Evolutionary conservation across 2,113 vertebrate genomes (phyloP).

Genomic region (Saguinus midas): DNA sequence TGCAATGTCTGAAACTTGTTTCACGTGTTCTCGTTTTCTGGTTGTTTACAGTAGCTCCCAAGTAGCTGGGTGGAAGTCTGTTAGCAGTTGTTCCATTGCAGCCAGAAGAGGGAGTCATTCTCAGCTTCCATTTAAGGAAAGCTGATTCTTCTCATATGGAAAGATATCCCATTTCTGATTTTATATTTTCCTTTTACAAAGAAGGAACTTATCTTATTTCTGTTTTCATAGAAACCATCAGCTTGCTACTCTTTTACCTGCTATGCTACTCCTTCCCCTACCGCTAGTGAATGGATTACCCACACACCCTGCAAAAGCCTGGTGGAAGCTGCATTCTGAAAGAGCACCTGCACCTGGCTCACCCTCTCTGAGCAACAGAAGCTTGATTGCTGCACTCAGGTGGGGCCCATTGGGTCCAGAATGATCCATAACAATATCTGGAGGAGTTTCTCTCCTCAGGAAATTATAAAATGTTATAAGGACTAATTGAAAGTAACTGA

Average conservation of each 20-base stretch:
- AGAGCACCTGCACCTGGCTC: neutral
- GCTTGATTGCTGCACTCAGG: neutral
- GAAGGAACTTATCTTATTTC: neutral
- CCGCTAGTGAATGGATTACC: neutral
- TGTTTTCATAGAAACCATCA: neutral
- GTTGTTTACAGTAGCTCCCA: neutral
- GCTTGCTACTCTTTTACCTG: neutral
- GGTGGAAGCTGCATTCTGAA: neutral
- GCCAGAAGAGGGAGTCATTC: slow-evolving; percentile 5
- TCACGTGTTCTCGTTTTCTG: neutral
- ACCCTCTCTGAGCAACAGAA: neutral
- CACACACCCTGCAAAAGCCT: neutral
- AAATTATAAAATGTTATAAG: neutral
- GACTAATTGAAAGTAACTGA: neutral
- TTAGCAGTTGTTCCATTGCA: neutral
- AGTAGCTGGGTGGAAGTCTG: neutral
- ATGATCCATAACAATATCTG: neutral
- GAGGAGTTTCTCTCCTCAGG: neutral
- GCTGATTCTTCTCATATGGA: neutral
- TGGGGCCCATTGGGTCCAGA: too few relatives aligned
- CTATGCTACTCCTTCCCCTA: neutral
- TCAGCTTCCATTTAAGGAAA: neutral
- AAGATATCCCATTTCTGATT: neutral
- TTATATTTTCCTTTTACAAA: neutral
- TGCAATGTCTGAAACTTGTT: neutral